A percentile compares a stretch with the other conserved stretches of the same genome.
Evolutionary conservation across 1,140 invertebrate species (phyloP).

Genomic region (Rhopalosiphum padi): DNA sequence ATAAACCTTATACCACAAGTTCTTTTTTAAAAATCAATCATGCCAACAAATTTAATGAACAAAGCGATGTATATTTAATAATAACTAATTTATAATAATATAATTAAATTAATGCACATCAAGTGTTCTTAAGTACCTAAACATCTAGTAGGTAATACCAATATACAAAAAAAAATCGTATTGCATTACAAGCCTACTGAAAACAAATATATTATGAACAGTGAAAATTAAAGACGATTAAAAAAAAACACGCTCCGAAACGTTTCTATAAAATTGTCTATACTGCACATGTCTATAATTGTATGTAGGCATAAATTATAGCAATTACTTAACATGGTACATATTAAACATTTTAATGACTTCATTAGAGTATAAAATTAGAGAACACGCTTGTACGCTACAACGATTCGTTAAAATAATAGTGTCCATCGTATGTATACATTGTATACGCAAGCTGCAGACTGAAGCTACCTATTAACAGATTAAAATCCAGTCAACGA

Average conservation of each 20-base stretch:
- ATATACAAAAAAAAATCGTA: not conserved
- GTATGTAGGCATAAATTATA: not conserved
- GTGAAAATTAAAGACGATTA: not conserved
- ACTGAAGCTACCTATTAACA: not conserved
- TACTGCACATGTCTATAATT: not conserved
- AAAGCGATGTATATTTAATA: not conserved
- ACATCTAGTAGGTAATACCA: not conserved
- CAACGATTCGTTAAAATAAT: not conserved
- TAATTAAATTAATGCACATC: not conserved
- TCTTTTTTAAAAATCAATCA: not conserved
- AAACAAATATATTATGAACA: not conserved
- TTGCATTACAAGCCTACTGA: not conserved
- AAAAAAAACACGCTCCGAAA: not conserved
- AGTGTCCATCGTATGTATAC: not conserved
- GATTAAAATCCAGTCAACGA: constrained; percentile 31
- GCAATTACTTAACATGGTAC: not conserved
- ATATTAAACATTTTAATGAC: constrained; percentile 27
- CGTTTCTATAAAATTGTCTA: not conserved
- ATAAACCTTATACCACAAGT: constrained; percentile 14
- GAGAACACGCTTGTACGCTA: not conserved
- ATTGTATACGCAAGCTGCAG: not conserved
- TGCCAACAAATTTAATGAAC: not conserved
- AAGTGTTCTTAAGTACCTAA: not conserved
- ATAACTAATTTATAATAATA: not conserved
- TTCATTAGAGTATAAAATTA: not conserved